A percentile compares a stretch with the other conserved stretches of the same genome.
Conservation (phyloP, 2,888 invertebrate species). For the Oithona nana region DNA sequence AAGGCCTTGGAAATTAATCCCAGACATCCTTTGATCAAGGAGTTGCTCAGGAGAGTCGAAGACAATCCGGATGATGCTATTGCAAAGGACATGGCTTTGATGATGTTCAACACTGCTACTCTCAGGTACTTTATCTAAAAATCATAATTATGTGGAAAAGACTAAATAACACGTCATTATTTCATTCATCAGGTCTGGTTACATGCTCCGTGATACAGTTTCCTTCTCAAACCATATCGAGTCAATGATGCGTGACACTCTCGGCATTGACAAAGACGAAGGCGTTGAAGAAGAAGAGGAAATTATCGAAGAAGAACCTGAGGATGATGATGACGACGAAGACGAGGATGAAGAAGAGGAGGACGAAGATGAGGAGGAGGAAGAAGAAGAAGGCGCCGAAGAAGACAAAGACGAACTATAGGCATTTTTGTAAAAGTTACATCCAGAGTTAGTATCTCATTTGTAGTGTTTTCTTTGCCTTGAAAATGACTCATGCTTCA, state of each 20-base stretch:
- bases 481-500: too few relatives aligned
- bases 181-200: too few relatives aligned
- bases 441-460: too few relatives aligned
- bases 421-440: too few relatives aligned
- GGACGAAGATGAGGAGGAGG: conserved; percentile 29
- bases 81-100: conserved; percentile 61
- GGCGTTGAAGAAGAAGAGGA: conserved; percentile 26
- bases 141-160: too few relatives aligned
- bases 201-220: conserved; percentile 61
- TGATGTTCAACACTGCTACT: conserved; percentile 58
- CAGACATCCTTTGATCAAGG: conserved; percentile 81
- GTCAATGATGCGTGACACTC: conserved; percentile 56
- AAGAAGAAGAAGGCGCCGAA: conserved; percentile 29
- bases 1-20: conserved; percentile 95
- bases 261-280: conserved; percentile 59
- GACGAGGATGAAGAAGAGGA: conserved; percentile 31
- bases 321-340: conserved; percentile 29
- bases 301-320: background rate
- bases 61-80: conserved; percentile 53
- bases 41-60: conserved; percentile 61
- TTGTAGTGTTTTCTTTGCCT: too few relatives aligned
- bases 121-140: too few relatives aligned
- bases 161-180: conserved; percentile 49
- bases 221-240: conserved; percentile 82
- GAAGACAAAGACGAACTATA: conserved; percentile 28